phyloP scores from a whole-genome alignment of 1,140 invertebrate species.

The Drepana arcuata region DNA sequence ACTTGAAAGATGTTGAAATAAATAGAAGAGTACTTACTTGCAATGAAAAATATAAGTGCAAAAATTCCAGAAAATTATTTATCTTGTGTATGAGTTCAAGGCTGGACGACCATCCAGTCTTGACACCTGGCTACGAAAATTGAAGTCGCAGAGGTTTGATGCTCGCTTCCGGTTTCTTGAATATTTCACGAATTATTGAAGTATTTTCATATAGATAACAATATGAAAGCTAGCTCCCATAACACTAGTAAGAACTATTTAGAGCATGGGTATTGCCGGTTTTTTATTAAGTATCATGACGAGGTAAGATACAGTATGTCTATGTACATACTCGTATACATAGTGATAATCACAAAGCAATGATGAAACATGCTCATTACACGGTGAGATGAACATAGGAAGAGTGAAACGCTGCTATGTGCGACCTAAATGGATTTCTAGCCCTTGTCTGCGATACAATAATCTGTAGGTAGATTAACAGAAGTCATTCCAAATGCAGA shows the following conservation, averaged over 20 bases:
- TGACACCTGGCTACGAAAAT: too few relatives aligned
- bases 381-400: constrained; percentile 12
- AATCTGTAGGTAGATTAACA: constrained; percentile 4
- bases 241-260: neutral
- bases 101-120: too few relatives aligned
- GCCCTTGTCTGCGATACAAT: neutral
- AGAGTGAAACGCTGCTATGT: constrained; percentile 11
- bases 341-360: neutral
- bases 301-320: too few relatives aligned
- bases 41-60: too few relatives aligned
- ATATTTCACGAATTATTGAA: neutral
- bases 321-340: neutral
- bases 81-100: too few relatives aligned
- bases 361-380: constrained; percentile 12
- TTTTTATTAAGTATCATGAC: too few relatives aligned
- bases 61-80: too few relatives aligned
- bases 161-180: too few relatives aligned
- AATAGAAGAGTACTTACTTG: too few relatives aligned
- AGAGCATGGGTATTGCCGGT: neutral
- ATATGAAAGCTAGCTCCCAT: neutral
- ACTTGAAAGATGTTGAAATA: neutral
- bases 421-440: constrained; percentile 1
- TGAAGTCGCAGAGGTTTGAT: too few relatives aligned
- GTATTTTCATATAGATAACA: neutral
- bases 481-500: constrained; percentile 8